phyloP scores from a whole-genome alignment of 2,113 vertebrate genomes.

The Sander lucioperca region DNA sequence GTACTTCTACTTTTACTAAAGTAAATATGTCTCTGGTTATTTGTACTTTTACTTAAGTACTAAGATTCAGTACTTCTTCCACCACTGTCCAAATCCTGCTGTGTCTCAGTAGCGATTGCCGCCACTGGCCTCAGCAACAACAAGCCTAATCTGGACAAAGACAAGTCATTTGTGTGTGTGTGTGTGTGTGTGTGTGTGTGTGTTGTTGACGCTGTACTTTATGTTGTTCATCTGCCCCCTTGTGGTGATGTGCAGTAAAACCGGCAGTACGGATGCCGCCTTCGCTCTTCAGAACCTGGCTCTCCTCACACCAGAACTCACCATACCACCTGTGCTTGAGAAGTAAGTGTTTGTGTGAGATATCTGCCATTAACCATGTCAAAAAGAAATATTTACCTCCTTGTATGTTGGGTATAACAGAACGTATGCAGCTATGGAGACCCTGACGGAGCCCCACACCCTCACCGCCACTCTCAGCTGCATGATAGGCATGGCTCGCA shows the following conservation, averaged over 20 bases:
- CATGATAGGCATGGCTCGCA: slow-evolving; percentile 96
- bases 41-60: too few species aligned
- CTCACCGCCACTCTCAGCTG: slow-evolving; percentile 97
- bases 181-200: slow-evolving; percentile 19
- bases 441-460: slow-evolving; percentile 97
- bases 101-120: background rate
- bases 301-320: slow-evolving; percentile 94
- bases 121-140: slow-evolving; percentile 9
- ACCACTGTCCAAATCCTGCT: background rate
- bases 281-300: slow-evolving; percentile 97
- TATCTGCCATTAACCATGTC: background rate
- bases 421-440: slow-evolving; percentile 96
- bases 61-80: too few species aligned
- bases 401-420: slow-evolving; percentile 67
- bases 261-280: slow-evolving; percentile 95
- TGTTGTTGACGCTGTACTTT: slow-evolving; percentile 9
- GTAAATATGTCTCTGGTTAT: too few species aligned
- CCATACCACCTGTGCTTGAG: slow-evolving; percentile 96
- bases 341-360: slow-evolving; percentile 83
- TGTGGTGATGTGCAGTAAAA: slow-evolving; percentile 86
- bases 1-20: too few species aligned
- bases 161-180: slow-evolving; percentile 43
- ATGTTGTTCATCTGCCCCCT: slow-evolving; percentile 41
- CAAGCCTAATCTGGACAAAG: slow-evolving; percentile 58
- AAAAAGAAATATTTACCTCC: background rate